Base-by-base conservation (phyloP, 2,888 invertebrate genomes). In the Lasioglossum oenotherae region DNA sequence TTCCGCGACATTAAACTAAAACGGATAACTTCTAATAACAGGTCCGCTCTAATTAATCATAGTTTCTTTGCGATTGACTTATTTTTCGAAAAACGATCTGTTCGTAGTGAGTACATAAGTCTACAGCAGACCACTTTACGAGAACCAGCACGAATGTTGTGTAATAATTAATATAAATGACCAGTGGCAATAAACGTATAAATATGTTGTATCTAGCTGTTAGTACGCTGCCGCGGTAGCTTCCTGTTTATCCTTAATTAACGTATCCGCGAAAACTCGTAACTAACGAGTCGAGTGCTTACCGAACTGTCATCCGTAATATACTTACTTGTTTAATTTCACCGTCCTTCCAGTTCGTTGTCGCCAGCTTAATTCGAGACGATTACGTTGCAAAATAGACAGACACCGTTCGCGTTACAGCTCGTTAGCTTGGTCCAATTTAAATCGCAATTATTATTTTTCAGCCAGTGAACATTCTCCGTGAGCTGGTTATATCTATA, bases 311-410 rank as follows among this genome's bases (percentile, higher is more conserved):
- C 46, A 27, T 35, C 64, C 64, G 41, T 75, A 76, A 76, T 57
- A 73, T 72, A 84, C 85, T 79, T 67, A 79, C 85, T 79, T 67
- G 72, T 84, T 85, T 85, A 79, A 84, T 84, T 85, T 79, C 64
- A 19, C 16, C 75, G 75, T 46, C 23, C 49, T 16, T 27, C 53
- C 85, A 85, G 85, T 85, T 73, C 46, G 38, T 46, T 84, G 85
- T 80, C 79, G 53, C 67, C 75, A 19, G 72, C 75, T 75, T 78
- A 80, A 85, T 81, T 78, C 85, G 57, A 75, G 85, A 31, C 86
- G 78, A 85, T 86, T 86, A 85, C 85, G 64, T 60, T 73, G 75
- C 57, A 78, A 75, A 85, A 85, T 19, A 23, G 67, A 80, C 69
- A 23, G 67, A 80, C 69, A 46, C 49, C 67, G 35, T n/a, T 35